Percentiles rank a stretch among this genome's conserved stretches.
Conservation (phyloP, 2,888 invertebrate genomes). For the Escarpia spicata region DNA sequence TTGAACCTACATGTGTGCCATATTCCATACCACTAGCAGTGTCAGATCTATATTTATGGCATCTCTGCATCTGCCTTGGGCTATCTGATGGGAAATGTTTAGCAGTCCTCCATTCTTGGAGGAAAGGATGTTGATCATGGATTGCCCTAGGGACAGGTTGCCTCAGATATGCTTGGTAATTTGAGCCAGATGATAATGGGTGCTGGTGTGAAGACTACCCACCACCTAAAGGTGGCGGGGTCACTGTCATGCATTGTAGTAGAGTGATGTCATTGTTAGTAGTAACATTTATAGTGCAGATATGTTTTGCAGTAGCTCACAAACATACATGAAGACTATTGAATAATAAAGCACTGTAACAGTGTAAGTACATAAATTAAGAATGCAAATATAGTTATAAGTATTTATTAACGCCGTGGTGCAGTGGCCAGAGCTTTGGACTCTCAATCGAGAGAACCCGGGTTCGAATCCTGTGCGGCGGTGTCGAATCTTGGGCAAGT, state of each 20-base stretch:
- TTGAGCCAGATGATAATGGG: constrained; percentile 16
- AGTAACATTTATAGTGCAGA: neutral
- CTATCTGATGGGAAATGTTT: neutral
- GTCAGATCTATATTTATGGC: no score
- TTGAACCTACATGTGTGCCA: no score
- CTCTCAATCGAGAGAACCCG: no score
- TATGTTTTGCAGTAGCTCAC: neutral
- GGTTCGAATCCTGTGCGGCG: no score
- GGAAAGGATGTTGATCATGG: neutral
- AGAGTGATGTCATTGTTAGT: neutral
- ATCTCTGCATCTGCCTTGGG: neutral
- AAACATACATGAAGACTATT: neutral
- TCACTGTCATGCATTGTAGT: neutral
- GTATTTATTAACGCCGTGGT: no score
- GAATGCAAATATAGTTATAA: no score
- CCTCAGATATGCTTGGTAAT: neutral
- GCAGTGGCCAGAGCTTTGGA: no score
- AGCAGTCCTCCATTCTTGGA: neutral
- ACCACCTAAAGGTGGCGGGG: neutral
- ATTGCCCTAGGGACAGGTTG: neutral
- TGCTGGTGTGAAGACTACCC: neutral
- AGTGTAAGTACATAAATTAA: no score
- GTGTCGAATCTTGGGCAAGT: no score
- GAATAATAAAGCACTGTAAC: no score
- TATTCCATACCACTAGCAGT: no score